phyloP scores from a whole-genome alignment of 2,113 vertebrate genomes.

The Lipophrys pholis region DNA sequence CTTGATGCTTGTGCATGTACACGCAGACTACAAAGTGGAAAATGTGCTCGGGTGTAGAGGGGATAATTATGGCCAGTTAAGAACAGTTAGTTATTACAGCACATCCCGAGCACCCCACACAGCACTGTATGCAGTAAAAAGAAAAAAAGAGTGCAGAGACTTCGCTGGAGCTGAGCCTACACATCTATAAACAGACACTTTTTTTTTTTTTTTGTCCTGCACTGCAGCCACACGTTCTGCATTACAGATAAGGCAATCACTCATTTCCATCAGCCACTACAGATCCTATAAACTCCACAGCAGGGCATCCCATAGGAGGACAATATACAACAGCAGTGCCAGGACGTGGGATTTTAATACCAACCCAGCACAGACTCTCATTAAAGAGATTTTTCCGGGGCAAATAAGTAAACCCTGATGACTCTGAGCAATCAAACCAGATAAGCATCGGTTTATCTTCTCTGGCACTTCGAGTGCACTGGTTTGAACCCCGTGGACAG shows the following conservation, averaged over 20 bases:
- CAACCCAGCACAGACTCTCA: constrained; percentile 39
- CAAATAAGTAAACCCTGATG: constrained; percentile 57
- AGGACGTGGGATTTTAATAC: constrained; percentile 36
- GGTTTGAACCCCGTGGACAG: constrained; percentile 15
- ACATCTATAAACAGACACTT: neutral
- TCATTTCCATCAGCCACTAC: constrained; percentile 26
- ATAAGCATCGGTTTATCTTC: constrained; percentile 41
- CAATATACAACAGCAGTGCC: constrained; percentile 25
- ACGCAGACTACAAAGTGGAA: neutral
- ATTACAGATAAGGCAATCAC: constrained; percentile 45
- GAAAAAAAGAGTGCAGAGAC: neutral
- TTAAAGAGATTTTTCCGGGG: constrained; percentile 61
- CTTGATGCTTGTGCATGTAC: too few species aligned
- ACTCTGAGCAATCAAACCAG: constrained; percentile 56
- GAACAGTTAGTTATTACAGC: neutral
- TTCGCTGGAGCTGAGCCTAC: too few species aligned
- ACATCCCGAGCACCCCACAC: neutral
- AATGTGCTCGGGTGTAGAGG: neutral
- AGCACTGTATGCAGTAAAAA: neutral
- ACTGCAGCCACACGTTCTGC: constrained; percentile 24
- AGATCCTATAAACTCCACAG: constrained; percentile 6
- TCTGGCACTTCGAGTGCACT: neutral
- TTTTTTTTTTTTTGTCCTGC: neutral
- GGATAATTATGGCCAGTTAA: too few species aligned
- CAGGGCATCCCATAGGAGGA: constrained; percentile 35